Evolutionary conservation across 2,113 vertebrate genomes (phyloP).

Genomic region (Caracal caracal): DNA sequence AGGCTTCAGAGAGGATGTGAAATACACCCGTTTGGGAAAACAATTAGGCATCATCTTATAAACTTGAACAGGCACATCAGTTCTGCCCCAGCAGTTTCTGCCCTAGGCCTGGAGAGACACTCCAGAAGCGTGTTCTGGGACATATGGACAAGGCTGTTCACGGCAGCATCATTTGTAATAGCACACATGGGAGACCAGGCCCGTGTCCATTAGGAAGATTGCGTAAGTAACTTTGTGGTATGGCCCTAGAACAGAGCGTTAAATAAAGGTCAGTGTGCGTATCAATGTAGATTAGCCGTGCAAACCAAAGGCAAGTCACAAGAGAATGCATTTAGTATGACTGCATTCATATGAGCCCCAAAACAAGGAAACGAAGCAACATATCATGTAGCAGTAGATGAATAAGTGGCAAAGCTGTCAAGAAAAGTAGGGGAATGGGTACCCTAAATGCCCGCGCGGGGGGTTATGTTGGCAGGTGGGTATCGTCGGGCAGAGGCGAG

Average conservation of each 20-base stretch:
- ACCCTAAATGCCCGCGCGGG: accelerated
- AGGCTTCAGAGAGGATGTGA: background rate
- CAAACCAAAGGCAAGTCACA: accelerated
- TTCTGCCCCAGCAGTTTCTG: background rate
- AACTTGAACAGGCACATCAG: background rate
- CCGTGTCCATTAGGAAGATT: background rate
- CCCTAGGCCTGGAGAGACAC: background rate
- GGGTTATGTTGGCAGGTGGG: background rate
- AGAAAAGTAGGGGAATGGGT: background rate
- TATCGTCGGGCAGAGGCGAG: accelerated
- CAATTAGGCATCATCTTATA: background rate
- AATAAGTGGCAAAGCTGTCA: background rate
- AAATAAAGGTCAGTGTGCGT: background rate
- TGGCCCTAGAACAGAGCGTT: background rate
- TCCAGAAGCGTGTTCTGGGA: background rate
- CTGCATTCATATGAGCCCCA: background rate
- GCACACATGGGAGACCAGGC: background rate
- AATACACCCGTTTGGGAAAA: background rate
- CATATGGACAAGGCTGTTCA: accelerated
- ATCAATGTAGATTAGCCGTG: accelerated
- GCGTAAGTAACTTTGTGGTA: too few species aligned
- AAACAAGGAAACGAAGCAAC: background rate
- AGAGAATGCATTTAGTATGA: background rate
- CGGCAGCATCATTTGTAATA: background rate
- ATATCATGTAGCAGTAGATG: background rate